Evolutionary conservation across 2,888 invertebrate genomes (phyloP).

Genomic region (Mesochorus sp.): DNA sequence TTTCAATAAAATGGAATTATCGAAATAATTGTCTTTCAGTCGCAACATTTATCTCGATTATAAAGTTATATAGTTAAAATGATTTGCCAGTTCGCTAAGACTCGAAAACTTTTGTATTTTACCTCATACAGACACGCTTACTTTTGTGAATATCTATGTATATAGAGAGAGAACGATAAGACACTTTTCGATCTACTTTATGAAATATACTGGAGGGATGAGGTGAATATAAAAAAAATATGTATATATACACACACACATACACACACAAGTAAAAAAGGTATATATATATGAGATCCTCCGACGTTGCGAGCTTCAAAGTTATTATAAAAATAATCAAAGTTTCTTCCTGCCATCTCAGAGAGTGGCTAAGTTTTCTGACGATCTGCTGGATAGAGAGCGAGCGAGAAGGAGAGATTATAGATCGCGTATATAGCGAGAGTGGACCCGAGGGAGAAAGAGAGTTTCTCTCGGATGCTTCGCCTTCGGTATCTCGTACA

Average conservation of each 20-base stretch:
- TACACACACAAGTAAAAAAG: background rate
- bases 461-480: slow-evolving; percentile 63
- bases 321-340: slow-evolving; percentile 82
- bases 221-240: slow-evolving; percentile 6
- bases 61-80: slow-evolving; percentile 12
- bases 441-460: slow-evolving; percentile 30
- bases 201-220: slow-evolving; percentile 25
- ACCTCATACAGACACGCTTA: background rate
- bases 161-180: slow-evolving; percentile 31
- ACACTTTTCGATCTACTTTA: slow-evolving; percentile 55
- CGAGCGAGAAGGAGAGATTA: slow-evolving; percentile 50
- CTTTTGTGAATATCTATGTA: background rate
- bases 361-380: slow-evolving; percentile 59
- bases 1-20: background rate
- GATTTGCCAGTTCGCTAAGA: background rate
- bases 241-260: background rate
- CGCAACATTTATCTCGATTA: slow-evolving; percentile 22
- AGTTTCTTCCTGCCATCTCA: slow-evolving; percentile 72
- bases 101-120: slow-evolving; percentile 27
- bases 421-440: slow-evolving; percentile 25
- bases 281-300: slow-evolving; percentile 29
- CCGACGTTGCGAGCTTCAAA: slow-evolving; percentile 65
- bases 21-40: slow-evolving; percentile 22
- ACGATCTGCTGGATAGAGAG: slow-evolving; percentile 45
- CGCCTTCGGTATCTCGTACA: slow-evolving; percentile 65